Conservation (phyloP, 2,888 invertebrate species). For the Pardosa pseudoannulata region DNA sequence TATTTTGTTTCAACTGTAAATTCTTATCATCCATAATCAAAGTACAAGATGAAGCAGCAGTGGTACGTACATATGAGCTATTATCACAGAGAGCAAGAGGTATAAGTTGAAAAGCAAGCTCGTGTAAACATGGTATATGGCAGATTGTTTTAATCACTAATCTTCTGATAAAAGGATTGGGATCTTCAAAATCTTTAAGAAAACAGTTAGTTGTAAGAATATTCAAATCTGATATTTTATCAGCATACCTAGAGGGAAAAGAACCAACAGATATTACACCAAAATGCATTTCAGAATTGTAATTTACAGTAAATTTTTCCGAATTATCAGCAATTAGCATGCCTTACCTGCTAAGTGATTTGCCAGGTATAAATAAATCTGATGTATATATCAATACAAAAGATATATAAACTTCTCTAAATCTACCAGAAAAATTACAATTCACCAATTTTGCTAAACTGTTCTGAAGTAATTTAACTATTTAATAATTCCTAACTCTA, state of each 20-base stretch:
- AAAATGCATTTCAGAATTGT: too few relatives aligned
- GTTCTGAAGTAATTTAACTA: too few relatives aligned
- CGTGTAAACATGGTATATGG: constrained; percentile 42
- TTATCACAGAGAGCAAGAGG: constrained; percentile 75
- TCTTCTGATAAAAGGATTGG: constrained; percentile 77
- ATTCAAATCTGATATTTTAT: constrained; percentile 74
- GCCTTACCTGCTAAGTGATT: too few relatives aligned
- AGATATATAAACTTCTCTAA: too few relatives aligned
- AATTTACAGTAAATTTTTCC: too few relatives aligned
- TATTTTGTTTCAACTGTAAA: constrained; percentile 41
- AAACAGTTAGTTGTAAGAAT: constrained; percentile 77
- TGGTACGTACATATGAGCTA: constrained; percentile 77
- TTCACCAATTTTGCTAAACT: too few relatives aligned
- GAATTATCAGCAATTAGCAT: too few relatives aligned
- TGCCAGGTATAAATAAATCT: too few relatives aligned
- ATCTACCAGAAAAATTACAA: too few relatives aligned
- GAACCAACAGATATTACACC: too few relatives aligned
- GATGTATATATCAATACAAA: too few relatives aligned
- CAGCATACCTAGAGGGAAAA: constrained; percentile 53
- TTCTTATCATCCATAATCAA: constrained; percentile 24
- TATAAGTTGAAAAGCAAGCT: constrained; percentile 40
- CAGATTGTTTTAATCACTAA: constrained; percentile 76
- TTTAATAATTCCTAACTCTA: too few relatives aligned
- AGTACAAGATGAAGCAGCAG: constrained; percentile 75
- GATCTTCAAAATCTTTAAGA: constrained; percentile 76